Base-by-base conservation (phyloP, 2,888 invertebrate genomes). In the Chaitophorus viminalis region DNA sequence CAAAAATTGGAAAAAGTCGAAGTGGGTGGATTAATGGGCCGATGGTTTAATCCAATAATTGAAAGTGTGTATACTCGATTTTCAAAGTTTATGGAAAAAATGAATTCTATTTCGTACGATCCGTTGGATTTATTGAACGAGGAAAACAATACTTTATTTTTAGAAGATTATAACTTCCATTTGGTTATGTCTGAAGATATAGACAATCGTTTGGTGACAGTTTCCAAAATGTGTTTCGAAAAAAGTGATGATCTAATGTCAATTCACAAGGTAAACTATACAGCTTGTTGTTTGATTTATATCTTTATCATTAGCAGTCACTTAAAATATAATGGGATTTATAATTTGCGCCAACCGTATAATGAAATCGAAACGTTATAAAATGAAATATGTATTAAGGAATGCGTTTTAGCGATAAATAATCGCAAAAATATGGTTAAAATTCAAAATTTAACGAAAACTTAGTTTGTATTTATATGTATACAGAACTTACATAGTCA, bases 1-100 rank as follows among this genome's bases (percentile, higher is more conserved):
- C 79, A 87, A 65, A 81, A 87, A 74, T 81, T 87, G 39, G 87
- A 87, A 74, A 87, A 87, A 75, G 31, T 81, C 8, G 87, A 87
- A 65, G 74, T 87, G 39, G 74, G 81, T n/a, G 87, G 87, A 60
- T 74, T 87, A 14, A 75, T 65, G 21, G 79, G 87, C 18, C 65
- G 87, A 18, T 81, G 79, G 87, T 65, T 81, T 39, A 31, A 36
- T 4, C 36, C 29, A 31, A 65, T 60, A 4, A 39, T 87, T 25
- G 81, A 81, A 74, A 11, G 14, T 21, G 11, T 87, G 6, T 74
- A 39, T 65, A 1, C 5, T 39, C 60, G 29, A 29, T 87, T 74
- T 65, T 9, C 39, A 46, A 81, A 74, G 31, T 87, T 17, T 14
- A 31, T 81, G 31, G 87, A 87, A 60, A 81, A 65, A 25, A 21